Base-by-base conservation (phyloP, 2,888 invertebrate species). In the Cylindroiulus punctatus region DNA sequence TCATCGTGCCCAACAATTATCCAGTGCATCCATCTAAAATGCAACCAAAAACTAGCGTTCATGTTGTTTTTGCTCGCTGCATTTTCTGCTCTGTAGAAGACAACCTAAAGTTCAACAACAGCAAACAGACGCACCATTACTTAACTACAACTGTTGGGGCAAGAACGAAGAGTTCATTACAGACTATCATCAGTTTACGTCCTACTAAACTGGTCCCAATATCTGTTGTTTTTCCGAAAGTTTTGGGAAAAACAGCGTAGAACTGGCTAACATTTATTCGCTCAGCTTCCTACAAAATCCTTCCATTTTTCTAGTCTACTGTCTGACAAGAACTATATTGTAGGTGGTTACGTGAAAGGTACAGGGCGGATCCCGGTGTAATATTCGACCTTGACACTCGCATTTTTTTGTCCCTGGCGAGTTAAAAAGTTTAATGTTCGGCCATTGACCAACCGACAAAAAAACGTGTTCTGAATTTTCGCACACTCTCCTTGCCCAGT, bases 341-440 rank as follows among this genome's bases (percentile, higher is more conserved):
- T 82, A 82, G 82, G 82, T 82, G 36, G 82, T 32, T 36, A 14
- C 8, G 40, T n/a, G 36, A 36, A 82, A 36, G 40, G 82, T 36
- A 36, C 40, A 36, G 82, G 82, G 82, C 82, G 82, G 82, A 40
- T 82, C 82, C 82, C 36, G 42, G 82, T 82, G 82, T 82, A 82
- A 82, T 82, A 82, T 82, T 82, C 82, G 82, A 82, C 82, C 82
- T 82, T 82, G 82, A 82, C 82, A 82, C 82, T 82, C 17, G 22
- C 14, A n/a, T 36, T 26, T 82, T 82, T 82, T 42, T 82, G 42
- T 65, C 65, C 65, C 22, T n/a, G 4, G 36, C 42, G 32, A 82
- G 82, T 82, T 82, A 42, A 82, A 82, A 82, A 82, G 82, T 82
- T 82, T 82, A 82, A 82, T 82, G 82, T 82, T 82, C 82, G 82